Base-by-base conservation (phyloP, 2,888 invertebrate genomes). In the Catocala fraxini region DNA sequence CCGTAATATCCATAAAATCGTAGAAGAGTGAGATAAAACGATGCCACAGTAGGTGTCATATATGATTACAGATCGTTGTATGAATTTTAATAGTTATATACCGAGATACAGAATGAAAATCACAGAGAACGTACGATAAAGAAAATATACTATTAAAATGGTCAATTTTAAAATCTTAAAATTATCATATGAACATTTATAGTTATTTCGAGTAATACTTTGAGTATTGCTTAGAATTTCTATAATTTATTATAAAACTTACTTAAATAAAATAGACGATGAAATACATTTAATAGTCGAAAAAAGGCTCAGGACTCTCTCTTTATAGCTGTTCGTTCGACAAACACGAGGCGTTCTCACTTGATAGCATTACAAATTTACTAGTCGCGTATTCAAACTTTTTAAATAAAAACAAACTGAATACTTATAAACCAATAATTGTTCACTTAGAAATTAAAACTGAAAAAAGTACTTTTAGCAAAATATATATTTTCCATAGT, bases 201-300 rank as follows among this genome's bases (percentile, higher is more conserved):
- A 70, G n/a, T 75, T 65, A 56, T 35, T 54, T 43, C 64, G 60
- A 71, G 62, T 67, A 73, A 62, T 61, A 75, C 63, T 58, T 62
- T 77, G 76, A 83, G 83, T 92, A 92, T 92, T 92, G 90, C 92
- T 92, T 90, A 87, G 71, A 81, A 77, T 84, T 83, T 83, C 73
- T 87, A 85, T 83, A 84, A 81, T 46, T 46, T 46, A 46, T 80
- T 85, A 84, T 72, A 75, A 82, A 77, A 81, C 70, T 81, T 78
- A 83, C 72, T 47, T 73, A 74, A 79, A 73, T 75, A 55, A 76
- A 75, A 68, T 60, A 69, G 47, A 68, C 63, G 67, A 75, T 66
- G 68, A 75, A 71, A 72, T 73, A 81, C 73, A 81, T 77, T 71
- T 61, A 64, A 80, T 77, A 79, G 66, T 69, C 76, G 72, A 59